Conservation (phyloP, 2,888 invertebrate genomes). For the Gandaritis pyraliata region DNA sequence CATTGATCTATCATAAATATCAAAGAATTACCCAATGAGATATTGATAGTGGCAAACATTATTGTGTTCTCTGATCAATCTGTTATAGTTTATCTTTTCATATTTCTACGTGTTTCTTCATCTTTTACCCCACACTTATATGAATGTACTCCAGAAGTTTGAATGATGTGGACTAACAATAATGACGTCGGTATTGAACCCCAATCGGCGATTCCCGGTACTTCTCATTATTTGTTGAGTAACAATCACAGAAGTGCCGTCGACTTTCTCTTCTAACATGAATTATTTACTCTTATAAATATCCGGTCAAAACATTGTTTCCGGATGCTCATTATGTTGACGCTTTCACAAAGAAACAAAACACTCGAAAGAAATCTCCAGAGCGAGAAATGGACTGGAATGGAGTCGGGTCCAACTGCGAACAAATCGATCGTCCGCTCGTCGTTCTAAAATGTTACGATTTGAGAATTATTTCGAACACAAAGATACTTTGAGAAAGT, state of each 20-base stretch:
- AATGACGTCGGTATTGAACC: conserved; percentile 5
- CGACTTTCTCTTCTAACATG: conserved; percentile 47
- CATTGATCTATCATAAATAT: too few species aligned
- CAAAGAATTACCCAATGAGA: too few species aligned
- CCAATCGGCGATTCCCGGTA: conserved; percentile 6
- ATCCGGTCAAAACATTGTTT: conserved; percentile 66
- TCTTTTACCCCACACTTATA: not conserved
- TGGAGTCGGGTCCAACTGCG: conserved; percentile 51
- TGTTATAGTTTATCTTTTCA: not conserved
- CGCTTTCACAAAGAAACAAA: conserved; percentile 64
- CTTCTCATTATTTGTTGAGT: conserved; percentile 29
- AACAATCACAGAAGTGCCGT: conserved; percentile 47
- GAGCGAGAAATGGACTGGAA: conserved; percentile 65
- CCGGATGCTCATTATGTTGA: conserved; percentile 67
- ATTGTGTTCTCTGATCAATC: not conserved
- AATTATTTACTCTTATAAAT: conserved; percentile 61
- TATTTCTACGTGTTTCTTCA: not conserved
- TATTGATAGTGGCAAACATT: too few species aligned
- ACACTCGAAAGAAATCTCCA: conserved; percentile 67
- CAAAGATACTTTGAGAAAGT: conserved; percentile 14
- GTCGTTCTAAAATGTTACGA: conserved; percentile 33
- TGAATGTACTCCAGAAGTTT: conserved; percentile 3
- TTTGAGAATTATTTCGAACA: conserved; percentile 32
- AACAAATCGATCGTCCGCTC: conserved; percentile 46
- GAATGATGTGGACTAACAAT: conserved; percentile 13